Evolutionary conservation across 2,797 vertebrate genomes (phyloP).

Genomic region (Chaetophractus vellerosus): DNA sequence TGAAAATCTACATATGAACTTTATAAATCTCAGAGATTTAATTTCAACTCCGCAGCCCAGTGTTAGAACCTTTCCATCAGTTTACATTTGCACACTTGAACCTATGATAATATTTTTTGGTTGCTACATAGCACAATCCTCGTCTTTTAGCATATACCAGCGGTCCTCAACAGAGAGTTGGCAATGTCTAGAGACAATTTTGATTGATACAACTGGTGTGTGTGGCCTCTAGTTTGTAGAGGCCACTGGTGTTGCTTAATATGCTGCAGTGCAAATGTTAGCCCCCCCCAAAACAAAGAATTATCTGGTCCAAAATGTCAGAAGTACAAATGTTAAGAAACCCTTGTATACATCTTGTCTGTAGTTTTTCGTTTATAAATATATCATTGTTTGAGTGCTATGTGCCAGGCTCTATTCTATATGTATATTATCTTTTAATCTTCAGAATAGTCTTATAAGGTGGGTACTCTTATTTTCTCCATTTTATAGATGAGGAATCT

Average conservation of each 20-base stretch:
- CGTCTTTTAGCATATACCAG: background rate
- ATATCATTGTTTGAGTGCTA: slow-evolving; percentile 10
- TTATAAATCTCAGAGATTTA: slow-evolving; percentile 28
- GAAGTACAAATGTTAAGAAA: background rate
- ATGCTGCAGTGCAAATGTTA: background rate
- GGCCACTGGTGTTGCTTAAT: background rate
- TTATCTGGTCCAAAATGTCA: background rate
- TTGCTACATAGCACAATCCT: background rate
- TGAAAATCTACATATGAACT: background rate
- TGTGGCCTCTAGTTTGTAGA: slow-evolving; percentile 23
- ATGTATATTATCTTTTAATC: background rate
- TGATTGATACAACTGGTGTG: background rate
- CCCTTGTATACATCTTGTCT: background rate
- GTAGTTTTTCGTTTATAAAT: slow-evolving; percentile 7
- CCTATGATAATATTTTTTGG: background rate
- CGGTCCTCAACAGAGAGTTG: background rate
- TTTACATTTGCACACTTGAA: background rate
- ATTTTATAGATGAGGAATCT: slow-evolving; percentile 47
- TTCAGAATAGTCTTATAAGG: slow-evolving; percentile 5
- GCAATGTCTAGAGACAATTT: background rate
- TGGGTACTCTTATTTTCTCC: background rate
- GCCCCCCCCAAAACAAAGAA: background rate
- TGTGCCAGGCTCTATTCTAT: background rate
- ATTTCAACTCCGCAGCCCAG: background rate
- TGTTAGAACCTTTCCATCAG: background rate